Base-by-base conservation (phyloP, 2,797 vertebrate genomes). In the Enteromius radiatus region DNA sequence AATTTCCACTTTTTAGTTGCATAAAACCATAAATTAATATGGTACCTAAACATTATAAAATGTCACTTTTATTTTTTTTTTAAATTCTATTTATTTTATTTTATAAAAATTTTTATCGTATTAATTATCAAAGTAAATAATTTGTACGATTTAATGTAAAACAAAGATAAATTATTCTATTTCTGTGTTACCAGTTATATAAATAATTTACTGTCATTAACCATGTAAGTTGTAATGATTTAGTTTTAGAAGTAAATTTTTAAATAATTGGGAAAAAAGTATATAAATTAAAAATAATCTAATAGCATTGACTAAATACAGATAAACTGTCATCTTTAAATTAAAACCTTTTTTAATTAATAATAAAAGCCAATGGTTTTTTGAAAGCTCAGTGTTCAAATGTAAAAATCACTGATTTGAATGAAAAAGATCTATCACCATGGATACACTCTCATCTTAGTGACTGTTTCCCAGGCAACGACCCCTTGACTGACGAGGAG, bases 401-500 rank as follows among this genome's bases (percentile, higher is more conserved):
- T 67, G 65, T 56, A 23, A 82, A 47, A 63, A 63, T 76, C 49
- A 11, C 71, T 21, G 38, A 68, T 63, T 23, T 64, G 38, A 56
- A 81, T 73, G 61, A 9, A n/a, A 67, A 76, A 28, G 56, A 61
- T 71, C 23, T 47, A n/a, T 81, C 65, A 8, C 64, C 73, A 80
- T 47, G 61, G 49, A 75, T 65, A 68, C 69, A 3, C 47, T 68
- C 47, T 64, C 45, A 45, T 64, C 36, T 14, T n/a, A 47, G 1
- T 75, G 43, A 63, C 47, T 87, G 61, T 88, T 36, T 45, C 84
- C 81, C 89, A 99, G 98, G 98, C 92, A 97, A 99, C 86, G 97
- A 99, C 89, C 98, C 98, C 65, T 94, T 99, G 94, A 96, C 97
- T 15, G 98, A 98, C 65, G 97, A 98, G 91, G 97, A 99, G 94